Base-by-base conservation (phyloP, 2,797 vertebrate genomes). In the Masticophis lateralis region DNA sequence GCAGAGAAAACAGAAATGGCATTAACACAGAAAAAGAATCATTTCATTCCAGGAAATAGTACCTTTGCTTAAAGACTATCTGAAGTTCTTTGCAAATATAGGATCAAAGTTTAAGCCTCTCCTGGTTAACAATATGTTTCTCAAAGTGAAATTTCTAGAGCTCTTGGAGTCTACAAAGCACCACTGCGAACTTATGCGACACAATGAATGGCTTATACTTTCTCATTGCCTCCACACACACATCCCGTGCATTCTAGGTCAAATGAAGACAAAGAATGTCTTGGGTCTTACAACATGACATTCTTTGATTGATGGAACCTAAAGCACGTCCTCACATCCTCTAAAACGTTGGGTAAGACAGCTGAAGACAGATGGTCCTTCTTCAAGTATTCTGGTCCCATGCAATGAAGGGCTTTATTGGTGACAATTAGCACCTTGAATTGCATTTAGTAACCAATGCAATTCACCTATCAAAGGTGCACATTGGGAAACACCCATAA, bases 1-100 rank as follows among this genome's bases (percentile, higher is more conserved):
- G 96, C 95, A 97, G 95, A 96, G 94, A 97, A 95, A 96, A 97
- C 95, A 96, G 94, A 88, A 93, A 94, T 57, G 94, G 95, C 97
- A 96, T 86, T 89, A 96, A 94, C 95, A 94, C 92, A 0, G 92
- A 97, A 94, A 96, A 95, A 97, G 92, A 95, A 95, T 93, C 92
- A 2, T 96, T 94, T 95, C 92, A 91, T 92, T 93, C 89, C 92
- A 95, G 96, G 94, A 95, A 95, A 96, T 94, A 94, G 90, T 94
- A 94, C 94, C 94, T 97, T 90, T 94, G 91, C 92, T 89, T 91
- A 90, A 86, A 86, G 94, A 92, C 93, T 94, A 93, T 94, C 95
- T 93, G 60, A 88, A 25, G 20, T 25, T 22, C 53, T 57, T 12
- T 88, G 56, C 28, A 86, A 55, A 47, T 55, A 43, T 25, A 18